phyloP scores from a whole-genome alignment of 2,113 vertebrate genomes.

The Lophura nycthemera region DNA sequence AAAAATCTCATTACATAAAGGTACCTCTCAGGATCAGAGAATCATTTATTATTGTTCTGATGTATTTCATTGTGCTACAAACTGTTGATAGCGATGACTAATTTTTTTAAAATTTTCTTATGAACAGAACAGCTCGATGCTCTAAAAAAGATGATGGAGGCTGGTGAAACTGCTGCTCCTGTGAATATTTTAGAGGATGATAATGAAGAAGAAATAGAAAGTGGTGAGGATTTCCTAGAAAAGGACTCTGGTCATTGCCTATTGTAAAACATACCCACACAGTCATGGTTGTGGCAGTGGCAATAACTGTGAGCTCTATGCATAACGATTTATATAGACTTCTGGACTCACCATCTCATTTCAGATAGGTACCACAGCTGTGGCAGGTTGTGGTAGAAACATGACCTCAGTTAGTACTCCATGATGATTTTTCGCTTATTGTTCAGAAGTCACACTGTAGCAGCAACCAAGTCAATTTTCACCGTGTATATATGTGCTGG shows the following conservation, averaged over 20 bases:
- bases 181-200: conserved; percentile 95
- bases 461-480: background rate
- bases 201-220: conserved; percentile 93
- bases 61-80: background rate
- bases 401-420: background rate
- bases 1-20: background rate
- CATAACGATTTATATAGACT: background rate
- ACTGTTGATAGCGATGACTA: background rate
- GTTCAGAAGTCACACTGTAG: background rate
- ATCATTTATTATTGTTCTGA: background rate
- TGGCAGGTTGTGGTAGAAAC: background rate
- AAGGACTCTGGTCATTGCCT: background rate
- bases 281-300: background rate
- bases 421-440: background rate
- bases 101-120: conserved; percentile 36
- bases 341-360: background rate
- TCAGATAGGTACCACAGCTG: background rate
- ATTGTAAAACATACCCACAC: background rate
- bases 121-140: conserved; percentile 94
- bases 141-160: conserved; percentile 97
- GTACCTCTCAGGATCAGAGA: background rate
- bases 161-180: conserved; percentile 91
- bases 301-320: background rate
- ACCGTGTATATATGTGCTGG: background rate
- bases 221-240: conserved; percentile 77